Base-by-base conservation (phyloP, 2,797 vertebrate genomes). In the Labroides dimidiatus region DNA sequence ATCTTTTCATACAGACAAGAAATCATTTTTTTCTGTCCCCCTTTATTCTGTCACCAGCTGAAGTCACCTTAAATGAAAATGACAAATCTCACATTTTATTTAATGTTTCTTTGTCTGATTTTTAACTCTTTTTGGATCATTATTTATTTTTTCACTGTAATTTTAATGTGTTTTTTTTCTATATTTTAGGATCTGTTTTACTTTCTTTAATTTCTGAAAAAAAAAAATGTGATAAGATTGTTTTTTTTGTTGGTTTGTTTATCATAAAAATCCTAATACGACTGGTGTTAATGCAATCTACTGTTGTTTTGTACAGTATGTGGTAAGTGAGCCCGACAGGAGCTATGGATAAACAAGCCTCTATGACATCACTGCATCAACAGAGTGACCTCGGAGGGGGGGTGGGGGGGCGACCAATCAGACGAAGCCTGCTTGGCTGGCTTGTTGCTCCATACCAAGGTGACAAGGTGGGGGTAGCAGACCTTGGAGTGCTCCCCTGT, bases 401-500 rank as follows among this genome's bases (percentile, higher is more conserved):
- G 62, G 62, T 1, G 8, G 67, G 51, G 71, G 20, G 14, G 27
- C 63, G 60, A 62, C 87, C 87, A 84, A 80, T 89, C 66, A 56
- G 52, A 58, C 6, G 19, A 21, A 24, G 65, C 63, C n/a, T 0
- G 39, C 63, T 73, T 4, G 2, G 53, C 56, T 20, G 16, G 57
- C 43, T 14, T 7, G 23, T 64, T 41, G 72, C 76, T 78, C 55
- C 44, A 58, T 69, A 67, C 61, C 60, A 87, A 82, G 70, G 75
- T 85, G 81, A 84, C 12, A 11, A 60, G 58, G 70, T 59, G 64
- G 63, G 69, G 69, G 80, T 48, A 44, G 72, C 11, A 12, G 68
- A 69, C 78, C 77, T 84, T 84, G 80, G 71, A 72, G 65, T 21
- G 60, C 62, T 77, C 58, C 72, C 43, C 60, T 6, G 14, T 75